Conservation (phyloP, 1,140 invertebrate genomes). For the Drosophila murphyi region DNA sequence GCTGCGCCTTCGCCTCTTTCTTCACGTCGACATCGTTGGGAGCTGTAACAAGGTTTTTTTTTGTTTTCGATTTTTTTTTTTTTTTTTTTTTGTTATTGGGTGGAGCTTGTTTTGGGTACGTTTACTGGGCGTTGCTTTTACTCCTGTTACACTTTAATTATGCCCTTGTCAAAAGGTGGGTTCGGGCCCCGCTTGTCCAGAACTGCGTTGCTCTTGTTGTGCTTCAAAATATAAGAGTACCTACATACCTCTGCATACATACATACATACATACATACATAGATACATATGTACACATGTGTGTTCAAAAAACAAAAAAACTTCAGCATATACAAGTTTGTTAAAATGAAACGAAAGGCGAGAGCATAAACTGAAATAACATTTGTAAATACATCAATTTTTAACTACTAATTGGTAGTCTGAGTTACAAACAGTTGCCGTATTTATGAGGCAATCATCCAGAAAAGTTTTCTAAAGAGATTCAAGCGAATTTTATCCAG, state of each 20-base stretch:
- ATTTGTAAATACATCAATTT: slow-evolving; percentile 51
- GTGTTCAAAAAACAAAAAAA: slow-evolving; percentile 22
- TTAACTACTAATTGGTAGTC: slow-evolving; percentile 42
- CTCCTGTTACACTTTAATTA: slow-evolving; percentile 79
- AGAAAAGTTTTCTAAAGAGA: slow-evolving; percentile 9
- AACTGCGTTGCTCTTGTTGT: slow-evolving; percentile 46
- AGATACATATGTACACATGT: slow-evolving; percentile 5
- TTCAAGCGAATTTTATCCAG: neutral
- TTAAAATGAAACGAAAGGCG: slow-evolving; percentile 20
- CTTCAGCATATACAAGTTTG: slow-evolving; percentile 19
- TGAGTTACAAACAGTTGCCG: slow-evolving; percentile 11
- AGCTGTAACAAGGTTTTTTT: slow-evolving; percentile 16
- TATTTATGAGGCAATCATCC: slow-evolving; percentile 16
- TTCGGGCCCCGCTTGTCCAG: slow-evolving; percentile 36
- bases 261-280: slow-evolving; percentile 13
- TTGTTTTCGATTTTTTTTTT: neutral
- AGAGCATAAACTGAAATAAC: slow-evolving; percentile 9
- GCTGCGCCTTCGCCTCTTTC: slow-evolving; percentile 16
- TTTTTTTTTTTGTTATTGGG: slow-evolving; percentile 1
- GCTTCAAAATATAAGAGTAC: slow-evolving; percentile 32
- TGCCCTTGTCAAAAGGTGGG: slow-evolving; percentile 80
- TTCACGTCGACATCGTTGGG: slow-evolving; percentile 3
- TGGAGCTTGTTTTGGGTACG: slow-evolving; percentile 16
- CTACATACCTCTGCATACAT: slow-evolving; percentile 27
- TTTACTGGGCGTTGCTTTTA: slow-evolving; percentile 57